Evolutionary conservation across 2,797 vertebrate species (phyloP).

Genomic region (Sternarchorhynchus goeldii): DNA sequence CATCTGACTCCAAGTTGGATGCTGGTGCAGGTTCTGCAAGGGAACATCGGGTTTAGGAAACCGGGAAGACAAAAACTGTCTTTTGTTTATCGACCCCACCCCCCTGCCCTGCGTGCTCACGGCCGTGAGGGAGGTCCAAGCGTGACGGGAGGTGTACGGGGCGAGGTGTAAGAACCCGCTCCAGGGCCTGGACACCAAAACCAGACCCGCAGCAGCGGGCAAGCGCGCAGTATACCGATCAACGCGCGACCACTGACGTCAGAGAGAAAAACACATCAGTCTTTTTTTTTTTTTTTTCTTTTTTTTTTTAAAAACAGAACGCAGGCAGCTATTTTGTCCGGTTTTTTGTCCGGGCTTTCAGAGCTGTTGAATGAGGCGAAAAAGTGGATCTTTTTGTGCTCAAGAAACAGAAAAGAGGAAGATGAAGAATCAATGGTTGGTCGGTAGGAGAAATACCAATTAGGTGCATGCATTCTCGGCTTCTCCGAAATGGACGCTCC

Average conservation of each 20-base stretch:
- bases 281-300: neutral
- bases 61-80: too few species aligned
- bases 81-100: too few species aligned
- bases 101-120: too few species aligned
- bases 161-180: too few species aligned
- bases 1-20: too few species aligned
- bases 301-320: neutral
- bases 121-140: too few species aligned
- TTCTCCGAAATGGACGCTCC: neutral
- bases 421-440: conserved; percentile 2
- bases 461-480: conserved; percentile 15
- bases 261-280: neutral
- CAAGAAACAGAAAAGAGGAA: neutral
- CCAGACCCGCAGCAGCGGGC: too few species aligned
- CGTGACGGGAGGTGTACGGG: too few species aligned
- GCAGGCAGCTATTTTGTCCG: neutral
- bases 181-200: too few species aligned
- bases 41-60: too few species aligned
- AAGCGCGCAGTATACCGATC: neutral
- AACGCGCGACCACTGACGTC: neutral
- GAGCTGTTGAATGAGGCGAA: conserved; percentile 2
- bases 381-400: conserved; percentile 13
- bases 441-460: conserved; percentile 21
- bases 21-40: too few species aligned
- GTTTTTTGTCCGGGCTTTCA: conserved; percentile 14